A percentile compares a stretch with the other conserved stretches of the same genome.
Conservation (phyloP, 2,797 vertebrate genomes). For the Sebastes steindachneri region DNA sequence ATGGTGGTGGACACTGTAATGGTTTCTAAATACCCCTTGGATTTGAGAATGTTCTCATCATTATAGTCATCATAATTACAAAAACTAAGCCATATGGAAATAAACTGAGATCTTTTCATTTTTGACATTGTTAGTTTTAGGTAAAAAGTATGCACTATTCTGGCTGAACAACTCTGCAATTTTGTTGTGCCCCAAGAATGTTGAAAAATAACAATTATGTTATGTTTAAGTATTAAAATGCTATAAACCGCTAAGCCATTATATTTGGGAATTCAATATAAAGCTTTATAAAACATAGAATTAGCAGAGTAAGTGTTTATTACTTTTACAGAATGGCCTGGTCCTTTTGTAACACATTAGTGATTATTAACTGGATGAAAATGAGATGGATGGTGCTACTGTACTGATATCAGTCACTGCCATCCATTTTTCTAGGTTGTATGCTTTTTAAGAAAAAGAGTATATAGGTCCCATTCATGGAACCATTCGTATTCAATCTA, state of each 20-base stretch:
- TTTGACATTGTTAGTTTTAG: neutral
- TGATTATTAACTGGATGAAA: neutral
- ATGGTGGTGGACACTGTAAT: neutral
- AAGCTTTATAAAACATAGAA: neutral
- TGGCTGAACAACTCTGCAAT: neutral
- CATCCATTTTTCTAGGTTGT: neutral
- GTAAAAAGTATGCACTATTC: neutral
- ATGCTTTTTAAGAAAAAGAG: neutral
- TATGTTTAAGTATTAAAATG: neutral
- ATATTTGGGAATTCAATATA: neutral
- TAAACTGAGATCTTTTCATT: neutral
- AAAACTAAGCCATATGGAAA: neutral
- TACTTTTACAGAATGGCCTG: neutral
- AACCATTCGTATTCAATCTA: neutral
- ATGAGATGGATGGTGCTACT: neutral
- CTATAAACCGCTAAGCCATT: neutral
- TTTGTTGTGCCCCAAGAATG: neutral
- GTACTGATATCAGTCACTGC: neutral
- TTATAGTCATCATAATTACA: slow-evolving; percentile 3
- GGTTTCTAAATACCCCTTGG: neutral
- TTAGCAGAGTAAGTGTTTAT: neutral
- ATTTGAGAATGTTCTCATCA: neutral
- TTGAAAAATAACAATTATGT: neutral
- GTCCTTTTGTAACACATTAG: neutral
- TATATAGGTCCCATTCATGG: neutral